Evolutionary conservation across 2,797 vertebrate species (phyloP).

Genomic region (Scomberomorus guttatus): DNA sequence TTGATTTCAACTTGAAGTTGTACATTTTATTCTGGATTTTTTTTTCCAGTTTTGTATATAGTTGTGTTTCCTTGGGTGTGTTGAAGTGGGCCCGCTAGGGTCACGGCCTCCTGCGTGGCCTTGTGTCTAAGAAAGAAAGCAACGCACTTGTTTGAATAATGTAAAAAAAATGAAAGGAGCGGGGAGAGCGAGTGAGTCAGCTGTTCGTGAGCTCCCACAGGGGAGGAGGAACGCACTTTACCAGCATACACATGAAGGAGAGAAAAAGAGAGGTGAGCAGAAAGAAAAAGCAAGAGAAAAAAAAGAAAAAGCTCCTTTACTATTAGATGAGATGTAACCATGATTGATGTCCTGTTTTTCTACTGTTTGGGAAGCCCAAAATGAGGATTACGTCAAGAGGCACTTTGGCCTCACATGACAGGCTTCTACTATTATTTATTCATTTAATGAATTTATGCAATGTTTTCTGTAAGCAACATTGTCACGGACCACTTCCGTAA

Average conservation of each 20-base stretch:
- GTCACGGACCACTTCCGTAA: neutral
- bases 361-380: neutral
- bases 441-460: neutral
- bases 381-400: constrained; percentile 8
- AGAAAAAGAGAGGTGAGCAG: constrained; percentile 19
- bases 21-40: neutral
- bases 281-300: constrained; percentile 7
- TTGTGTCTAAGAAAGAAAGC: constrained; percentile 62
- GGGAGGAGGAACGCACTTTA: constrained; percentile 58
- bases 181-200: constrained; percentile 66
- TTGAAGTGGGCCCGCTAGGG: constrained; percentile 41
- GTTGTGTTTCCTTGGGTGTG: constrained; percentile 52
- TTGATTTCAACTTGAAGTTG: constrained; percentile 20
- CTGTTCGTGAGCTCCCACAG: constrained; percentile 69
- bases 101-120: constrained; percentile 51
- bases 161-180: constrained; percentile 53
- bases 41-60: constrained; percentile 26
- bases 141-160: constrained; percentile 69
- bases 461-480: neutral
- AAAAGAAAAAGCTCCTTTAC: constrained; percentile 18
- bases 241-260: constrained; percentile 38
- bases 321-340: constrained; percentile 17
- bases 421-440: neutral
- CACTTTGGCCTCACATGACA: neutral
- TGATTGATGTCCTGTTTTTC: constrained; percentile 31